A percentile compares a stretch with the other conserved stretches of the same genome.
These are phyloP conservation scores for Ophion slaviceki DNA, from an alignment of 2,888 invertebrate species.

Conservation along the genomic window DNA sequence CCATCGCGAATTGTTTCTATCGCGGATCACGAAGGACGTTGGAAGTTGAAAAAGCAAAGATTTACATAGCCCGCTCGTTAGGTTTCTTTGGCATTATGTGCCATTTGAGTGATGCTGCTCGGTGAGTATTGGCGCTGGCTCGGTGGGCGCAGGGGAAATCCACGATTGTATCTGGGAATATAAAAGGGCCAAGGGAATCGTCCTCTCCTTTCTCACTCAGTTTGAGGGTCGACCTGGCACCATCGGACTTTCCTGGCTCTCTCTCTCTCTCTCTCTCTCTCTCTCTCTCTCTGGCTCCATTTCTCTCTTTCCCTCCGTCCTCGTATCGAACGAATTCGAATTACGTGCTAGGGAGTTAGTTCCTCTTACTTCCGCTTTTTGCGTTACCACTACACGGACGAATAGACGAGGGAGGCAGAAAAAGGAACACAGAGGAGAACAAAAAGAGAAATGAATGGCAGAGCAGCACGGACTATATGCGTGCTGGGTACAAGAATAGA, in stretches of 20 bases:
- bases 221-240: slow-evolving; percentile 60
- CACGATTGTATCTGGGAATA: slow-evolving; percentile 51
- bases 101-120: slow-evolving; percentile 20
- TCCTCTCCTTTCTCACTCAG: slow-evolving; percentile 38
- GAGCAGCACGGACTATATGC: slow-evolving; percentile 47
- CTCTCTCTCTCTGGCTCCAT: neutral
- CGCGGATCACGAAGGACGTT: neutral
- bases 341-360: slow-evolving; percentile 62
- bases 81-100: neutral
- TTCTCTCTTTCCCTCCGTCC: slow-evolving; percentile 12
- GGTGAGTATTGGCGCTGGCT: slow-evolving; percentile 4
- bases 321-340: slow-evolving; percentile 65
- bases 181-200: slow-evolving; percentile 56
- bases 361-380: slow-evolving; percentile 39
- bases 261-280: slow-evolving; percentile 52
- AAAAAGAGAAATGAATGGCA: slow-evolving; percentile 55
- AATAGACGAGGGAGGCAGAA: slow-evolving; percentile 8
- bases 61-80: slow-evolving; percentile 38
- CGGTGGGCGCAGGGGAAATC: slow-evolving; percentile 37
- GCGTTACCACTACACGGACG: slow-evolving; percentile 22
- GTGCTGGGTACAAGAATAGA: slow-evolving; percentile 33
- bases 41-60: slow-evolving; percentile 18
- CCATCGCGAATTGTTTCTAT: slow-evolving; percentile 14
- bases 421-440: slow-evolving; percentile 37
- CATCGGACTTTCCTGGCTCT: slow-evolving; percentile 49